Evolutionary conservation across 2,797 vertebrate genomes (phyloP).

Genomic region (Macropodus opercularis): DNA sequence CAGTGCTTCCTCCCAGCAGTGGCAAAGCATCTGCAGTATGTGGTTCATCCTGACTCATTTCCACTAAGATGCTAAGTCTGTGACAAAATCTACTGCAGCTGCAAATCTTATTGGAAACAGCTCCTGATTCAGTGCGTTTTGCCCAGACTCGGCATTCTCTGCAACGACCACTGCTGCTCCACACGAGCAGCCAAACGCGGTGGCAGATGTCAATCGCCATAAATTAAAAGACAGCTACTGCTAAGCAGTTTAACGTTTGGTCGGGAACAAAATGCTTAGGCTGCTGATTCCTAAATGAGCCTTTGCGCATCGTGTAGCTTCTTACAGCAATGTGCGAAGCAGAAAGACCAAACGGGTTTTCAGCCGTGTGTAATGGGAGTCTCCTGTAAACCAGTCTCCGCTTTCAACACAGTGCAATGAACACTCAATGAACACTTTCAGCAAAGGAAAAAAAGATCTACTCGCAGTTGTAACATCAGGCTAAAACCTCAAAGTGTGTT

Average conservation of each 20-base stretch:
- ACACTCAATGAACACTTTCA: constrained; percentile 47
- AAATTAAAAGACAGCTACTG: constrained; percentile 40
- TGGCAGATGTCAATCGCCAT: constrained; percentile 51
- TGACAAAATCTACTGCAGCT: constrained; percentile 56
- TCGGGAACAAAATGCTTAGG: constrained; percentile 14
- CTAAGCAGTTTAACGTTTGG: constrained; percentile 33
- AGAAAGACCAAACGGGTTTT: constrained; percentile 24
- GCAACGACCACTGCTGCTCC: constrained; percentile 40
- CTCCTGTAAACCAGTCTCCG: constrained; percentile 28
- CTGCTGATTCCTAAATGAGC: constrained; percentile 34
- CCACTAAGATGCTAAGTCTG: constrained; percentile 51
- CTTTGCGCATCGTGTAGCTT: background rate
- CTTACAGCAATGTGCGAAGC: constrained; percentile 15
- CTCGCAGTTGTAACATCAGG: constrained; percentile 18
- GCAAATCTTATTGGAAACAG: constrained; percentile 46
- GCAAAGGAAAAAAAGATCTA: constrained; percentile 23
- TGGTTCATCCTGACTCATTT: constrained; percentile 43
- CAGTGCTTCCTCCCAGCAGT: constrained; percentile 26
- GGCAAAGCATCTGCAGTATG: constrained; percentile 36
- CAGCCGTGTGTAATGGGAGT: constrained; percentile 31
- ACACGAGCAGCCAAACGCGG: constrained; percentile 38
- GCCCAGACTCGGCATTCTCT: constrained; percentile 45
- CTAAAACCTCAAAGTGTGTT: constrained; percentile 11
- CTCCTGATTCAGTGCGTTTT: constrained; percentile 47
- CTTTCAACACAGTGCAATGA: constrained; percentile 47